phyloP scores from a whole-genome alignment of 2,113 vertebrate species.

The Pterophyllum scalare region DNA sequence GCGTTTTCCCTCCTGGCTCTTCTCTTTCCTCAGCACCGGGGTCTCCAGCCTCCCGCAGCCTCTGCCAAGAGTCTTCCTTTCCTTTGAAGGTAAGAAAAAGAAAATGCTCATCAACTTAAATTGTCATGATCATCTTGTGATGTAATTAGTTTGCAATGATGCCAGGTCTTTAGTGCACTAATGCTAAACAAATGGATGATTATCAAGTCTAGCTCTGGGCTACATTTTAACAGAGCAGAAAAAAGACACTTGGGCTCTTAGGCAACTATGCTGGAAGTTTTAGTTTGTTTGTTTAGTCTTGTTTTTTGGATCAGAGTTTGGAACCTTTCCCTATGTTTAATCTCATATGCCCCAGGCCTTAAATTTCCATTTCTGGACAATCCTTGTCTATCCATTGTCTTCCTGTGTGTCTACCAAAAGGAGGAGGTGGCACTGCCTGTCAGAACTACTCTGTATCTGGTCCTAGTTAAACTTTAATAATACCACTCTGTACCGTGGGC shows the following conservation, averaged over 20 bases:
- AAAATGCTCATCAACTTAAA: background rate
- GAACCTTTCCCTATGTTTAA: background rate
- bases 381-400: conserved; percentile 7
- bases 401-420: conserved; percentile 21
- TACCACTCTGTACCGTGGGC: background rate
- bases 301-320: background rate
- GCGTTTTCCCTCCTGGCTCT: conserved; percentile 58
- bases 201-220: background rate
- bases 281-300: background rate
- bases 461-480: conserved; percentile 72
- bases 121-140: background rate
- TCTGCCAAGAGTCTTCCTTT: conserved; percentile 78
- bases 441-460: conserved; percentile 41
- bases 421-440: conserved; percentile 39
- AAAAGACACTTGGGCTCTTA: background rate
- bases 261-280: background rate
- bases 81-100: conserved; percentile 78
- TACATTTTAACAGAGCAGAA: background rate
- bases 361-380: background rate
- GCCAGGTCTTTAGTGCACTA: conserved; percentile 18
- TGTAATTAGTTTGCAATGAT: background rate
- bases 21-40: conserved; percentile 58
- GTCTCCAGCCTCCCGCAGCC: conserved; percentile 69
- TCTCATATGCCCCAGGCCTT: background rate
- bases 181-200: conserved; percentile 48